Percentiles rank a stretch among this genome's conserved stretches.
Conservation (phyloP, 2,888 invertebrate species). For the Callosobruchus maculatus region DNA sequence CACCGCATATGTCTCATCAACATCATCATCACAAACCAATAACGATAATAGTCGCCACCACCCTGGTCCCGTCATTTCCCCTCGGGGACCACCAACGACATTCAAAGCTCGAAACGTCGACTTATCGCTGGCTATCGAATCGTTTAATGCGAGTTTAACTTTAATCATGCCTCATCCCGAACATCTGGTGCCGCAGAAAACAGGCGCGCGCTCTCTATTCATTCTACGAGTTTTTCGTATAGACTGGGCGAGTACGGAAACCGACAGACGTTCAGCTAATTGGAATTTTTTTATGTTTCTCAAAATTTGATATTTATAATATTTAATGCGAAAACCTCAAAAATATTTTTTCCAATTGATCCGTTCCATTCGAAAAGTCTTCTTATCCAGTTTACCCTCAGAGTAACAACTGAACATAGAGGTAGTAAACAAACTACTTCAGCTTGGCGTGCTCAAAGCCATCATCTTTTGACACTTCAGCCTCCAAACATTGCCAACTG, state of each 20-base stretch:
- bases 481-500: too few species aligned
- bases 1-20: background rate
- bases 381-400: too few species aligned
- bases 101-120: background rate
- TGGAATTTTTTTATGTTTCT: too few species aligned
- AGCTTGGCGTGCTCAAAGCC: too few species aligned
- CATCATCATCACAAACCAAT: conserved; percentile 9
- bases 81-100: background rate
- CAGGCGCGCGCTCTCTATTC: background rate
- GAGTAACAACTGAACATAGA: too few species aligned
- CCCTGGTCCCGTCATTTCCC: background rate
- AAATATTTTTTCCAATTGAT: too few species aligned
- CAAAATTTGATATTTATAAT: too few species aligned
- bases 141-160: conserved; percentile 48
- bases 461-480: too few species aligned
- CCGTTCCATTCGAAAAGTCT: too few species aligned
- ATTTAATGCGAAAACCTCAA: too few species aligned
- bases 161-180: conserved; percentile 45
- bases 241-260: background rate
- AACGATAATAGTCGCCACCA: conserved; percentile 13
- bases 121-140: conserved; percentile 45
- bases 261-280: too few species aligned
- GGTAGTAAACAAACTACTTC: too few species aligned
- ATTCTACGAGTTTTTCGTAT: background rate
- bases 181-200: conserved; percentile 42